Conservation (phyloP, 2,113 vertebrate genomes). For the Anoura caudifer region DNA sequence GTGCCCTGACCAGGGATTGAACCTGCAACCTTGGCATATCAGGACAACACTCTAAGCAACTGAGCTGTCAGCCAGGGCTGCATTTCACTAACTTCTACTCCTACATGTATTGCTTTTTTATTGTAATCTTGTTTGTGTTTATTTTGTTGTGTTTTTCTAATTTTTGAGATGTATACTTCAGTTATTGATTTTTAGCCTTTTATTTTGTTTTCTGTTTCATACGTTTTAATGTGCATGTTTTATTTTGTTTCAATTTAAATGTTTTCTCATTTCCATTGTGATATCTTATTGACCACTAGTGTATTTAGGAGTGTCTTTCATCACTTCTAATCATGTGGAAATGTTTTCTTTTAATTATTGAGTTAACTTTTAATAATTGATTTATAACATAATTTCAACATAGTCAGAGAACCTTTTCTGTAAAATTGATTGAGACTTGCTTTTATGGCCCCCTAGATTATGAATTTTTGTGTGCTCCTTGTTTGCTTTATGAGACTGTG, state of each 20-base stretch:
- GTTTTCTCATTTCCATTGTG: not conserved
- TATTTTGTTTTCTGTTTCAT: not conserved
- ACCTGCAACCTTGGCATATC: too few relatives aligned
- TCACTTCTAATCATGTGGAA: not conserved
- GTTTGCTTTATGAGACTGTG: not conserved
- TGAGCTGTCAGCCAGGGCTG: too few relatives aligned
- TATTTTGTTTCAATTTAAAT: not conserved
- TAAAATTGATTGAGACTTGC: not conserved
- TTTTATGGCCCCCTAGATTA: not conserved
- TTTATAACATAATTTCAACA: slow-evolving; percentile 10
- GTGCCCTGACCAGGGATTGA: too few relatives aligned
- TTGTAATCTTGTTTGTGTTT: too few relatives aligned
- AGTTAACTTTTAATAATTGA: not conserved
- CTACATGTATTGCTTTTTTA: not conserved
- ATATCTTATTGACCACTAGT: not conserved
- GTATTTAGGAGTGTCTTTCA: not conserved
- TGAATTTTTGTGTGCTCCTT: not conserved
- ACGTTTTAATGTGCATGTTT: slow-evolving; percentile 4
- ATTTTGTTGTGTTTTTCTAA: not conserved
- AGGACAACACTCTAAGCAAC: too few relatives aligned
- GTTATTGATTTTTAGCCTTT: not conserved
- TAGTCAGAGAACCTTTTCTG: not conserved
- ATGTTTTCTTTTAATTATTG: slow-evolving; percentile 1
- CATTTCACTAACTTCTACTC: not conserved
- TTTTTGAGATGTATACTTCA: not conserved